phyloP scores from a whole-genome alignment of 2,113 vertebrate genomes.

The Etheostoma spectabile region DNA sequence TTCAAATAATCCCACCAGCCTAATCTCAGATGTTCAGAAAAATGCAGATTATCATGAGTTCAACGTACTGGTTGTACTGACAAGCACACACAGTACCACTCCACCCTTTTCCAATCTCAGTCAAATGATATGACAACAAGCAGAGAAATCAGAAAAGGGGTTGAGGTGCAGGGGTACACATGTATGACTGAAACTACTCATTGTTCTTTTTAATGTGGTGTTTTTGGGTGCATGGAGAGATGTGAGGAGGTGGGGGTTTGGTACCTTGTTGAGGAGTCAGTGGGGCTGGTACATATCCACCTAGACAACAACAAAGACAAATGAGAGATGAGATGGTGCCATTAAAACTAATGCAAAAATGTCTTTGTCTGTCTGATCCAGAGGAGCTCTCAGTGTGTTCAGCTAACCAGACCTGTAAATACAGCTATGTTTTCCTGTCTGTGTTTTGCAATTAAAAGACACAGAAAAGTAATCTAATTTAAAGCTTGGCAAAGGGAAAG shows the following conservation, averaged over 20 bases:
- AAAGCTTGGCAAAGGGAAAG: not conserved
- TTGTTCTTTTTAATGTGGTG: not conserved
- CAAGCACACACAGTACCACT: constrained; percentile 11
- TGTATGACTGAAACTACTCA: not conserved
- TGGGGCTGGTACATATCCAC: constrained; percentile 78
- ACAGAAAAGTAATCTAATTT: not conserved
- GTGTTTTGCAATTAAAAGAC: not conserved
- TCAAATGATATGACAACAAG: constrained; percentile 31
- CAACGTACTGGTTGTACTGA: constrained; percentile 15
- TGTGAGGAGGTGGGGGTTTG: constrained; percentile 7
- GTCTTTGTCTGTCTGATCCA: constrained; percentile 22
- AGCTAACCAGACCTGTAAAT: not conserved
- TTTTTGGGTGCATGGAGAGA: not conserved
- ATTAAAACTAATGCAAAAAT: constrained; percentile 15
- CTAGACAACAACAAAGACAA: constrained; percentile 59
- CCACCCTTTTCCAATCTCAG: constrained; percentile 22
- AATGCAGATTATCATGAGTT: constrained; percentile 47
- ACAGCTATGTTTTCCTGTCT: not conserved
- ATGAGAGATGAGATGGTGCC: constrained; percentile 14
- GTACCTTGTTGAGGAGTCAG: constrained; percentile 85
- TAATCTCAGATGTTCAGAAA: constrained; percentile 57
- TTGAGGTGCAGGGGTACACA: not conserved
- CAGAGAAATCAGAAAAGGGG: constrained; percentile 1
- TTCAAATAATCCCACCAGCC: constrained; percentile 57
- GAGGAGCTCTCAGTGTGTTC: constrained; percentile 2